These are phyloP conservation scores for Melopsittacus undulatus DNA, from an alignment of 2,797 vertebrate species.

Conservation along the genomic window DNA sequence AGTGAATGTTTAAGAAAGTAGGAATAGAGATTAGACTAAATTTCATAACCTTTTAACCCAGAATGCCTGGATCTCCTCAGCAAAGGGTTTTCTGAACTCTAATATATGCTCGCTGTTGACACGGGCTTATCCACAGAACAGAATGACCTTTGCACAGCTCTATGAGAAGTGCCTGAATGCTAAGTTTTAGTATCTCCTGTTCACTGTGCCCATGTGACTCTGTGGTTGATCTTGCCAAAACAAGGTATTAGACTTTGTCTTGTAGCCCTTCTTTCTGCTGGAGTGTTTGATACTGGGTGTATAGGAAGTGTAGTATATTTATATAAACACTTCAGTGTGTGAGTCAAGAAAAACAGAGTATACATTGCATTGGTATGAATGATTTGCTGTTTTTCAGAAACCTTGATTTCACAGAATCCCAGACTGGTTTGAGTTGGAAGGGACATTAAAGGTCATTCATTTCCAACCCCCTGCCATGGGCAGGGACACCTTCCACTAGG, in stretches of 20 bases:
- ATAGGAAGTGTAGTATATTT: not conserved
- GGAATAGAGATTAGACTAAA: slow-evolving; percentile 44
- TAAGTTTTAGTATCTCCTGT: slow-evolving; percentile 11
- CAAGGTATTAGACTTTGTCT: not conserved
- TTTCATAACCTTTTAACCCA: slow-evolving; percentile 63
- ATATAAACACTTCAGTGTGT: not conserved
- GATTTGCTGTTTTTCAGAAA: not conserved
- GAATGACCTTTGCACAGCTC: slow-evolving; percentile 63
- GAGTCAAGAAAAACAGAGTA: not conserved
- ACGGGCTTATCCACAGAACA: slow-evolving; percentile 28
- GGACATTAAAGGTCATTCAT: not conserved
- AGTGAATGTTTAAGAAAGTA: slow-evolving; percentile 6
- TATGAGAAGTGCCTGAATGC: not conserved
- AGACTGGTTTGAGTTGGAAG: not conserved
- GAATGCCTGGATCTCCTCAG: slow-evolving; percentile 23
- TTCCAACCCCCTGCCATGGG: not conserved
- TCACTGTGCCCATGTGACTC: not conserved
- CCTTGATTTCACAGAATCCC: not conserved
- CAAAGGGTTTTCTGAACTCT: slow-evolving; percentile 41
- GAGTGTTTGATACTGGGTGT: not conserved
- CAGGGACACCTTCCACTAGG: not conserved
- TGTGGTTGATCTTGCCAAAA: not conserved
- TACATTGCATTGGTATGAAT: not conserved
- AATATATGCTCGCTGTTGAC: slow-evolving; percentile 49
- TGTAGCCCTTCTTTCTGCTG: not conserved